These are phyloP conservation scores for Montipora capricornis DNA, from an alignment of 64 coral and sea anemone species.

Conservation along the genomic window DNA sequence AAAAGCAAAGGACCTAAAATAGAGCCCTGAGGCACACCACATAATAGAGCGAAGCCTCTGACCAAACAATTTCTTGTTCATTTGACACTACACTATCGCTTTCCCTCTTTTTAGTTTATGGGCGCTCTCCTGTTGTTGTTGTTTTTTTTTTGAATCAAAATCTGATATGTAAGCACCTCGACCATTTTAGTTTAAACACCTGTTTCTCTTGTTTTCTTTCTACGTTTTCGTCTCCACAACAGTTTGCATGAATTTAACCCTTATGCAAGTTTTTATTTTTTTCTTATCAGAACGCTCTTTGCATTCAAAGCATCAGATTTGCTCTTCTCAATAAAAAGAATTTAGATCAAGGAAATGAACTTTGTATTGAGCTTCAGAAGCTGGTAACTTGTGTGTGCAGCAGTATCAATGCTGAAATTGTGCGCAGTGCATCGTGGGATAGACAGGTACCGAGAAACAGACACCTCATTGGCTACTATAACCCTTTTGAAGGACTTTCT, in stretches of 20 bases:
- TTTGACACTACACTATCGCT: too few species aligned
- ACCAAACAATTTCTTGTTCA: too few species aligned
- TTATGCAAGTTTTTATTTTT: not conserved
- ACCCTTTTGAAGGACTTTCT: not conserved
- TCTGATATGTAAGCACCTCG: too few species aligned
- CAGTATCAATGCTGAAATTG: not conserved
- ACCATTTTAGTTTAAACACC: too few species aligned
- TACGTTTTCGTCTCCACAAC: too few species aligned
- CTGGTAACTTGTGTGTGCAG: slow-evolving; percentile 24
- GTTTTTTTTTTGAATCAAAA: too few species aligned
- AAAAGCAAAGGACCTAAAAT: too few species aligned
- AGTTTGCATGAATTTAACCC: not conserved
- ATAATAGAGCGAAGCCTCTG: too few species aligned
- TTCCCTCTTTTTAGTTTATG: too few species aligned
- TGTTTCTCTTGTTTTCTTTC: too few species aligned
- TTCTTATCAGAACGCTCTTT: slow-evolving; percentile 7
- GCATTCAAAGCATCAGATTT: slow-evolving; percentile 48
- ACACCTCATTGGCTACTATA: not conserved
- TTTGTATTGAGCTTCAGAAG: not conserved
- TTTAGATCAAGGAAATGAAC: not conserved
- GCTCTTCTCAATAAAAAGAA: not conserved
- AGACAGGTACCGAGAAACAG: not conserved
- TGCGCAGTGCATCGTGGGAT: slow-evolving; percentile 15
- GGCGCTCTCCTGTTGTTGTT: too few species aligned
- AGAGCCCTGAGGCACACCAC: too few species aligned